Conservation (phyloP, 2,113 vertebrate species). For the Abramis brama region DNA sequence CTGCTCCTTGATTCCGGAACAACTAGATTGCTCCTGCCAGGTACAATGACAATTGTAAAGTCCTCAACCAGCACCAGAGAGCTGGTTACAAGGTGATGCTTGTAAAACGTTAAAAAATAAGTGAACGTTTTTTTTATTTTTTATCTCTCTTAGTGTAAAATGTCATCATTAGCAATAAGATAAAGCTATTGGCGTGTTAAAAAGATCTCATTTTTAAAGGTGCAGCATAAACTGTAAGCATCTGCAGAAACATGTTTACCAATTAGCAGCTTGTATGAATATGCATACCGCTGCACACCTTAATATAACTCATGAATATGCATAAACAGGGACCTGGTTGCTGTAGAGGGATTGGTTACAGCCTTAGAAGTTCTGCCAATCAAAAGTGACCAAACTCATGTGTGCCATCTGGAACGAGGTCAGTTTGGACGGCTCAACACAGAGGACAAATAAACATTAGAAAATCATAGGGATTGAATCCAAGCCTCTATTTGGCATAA, state of each 20-base stretch:
- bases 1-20: constrained; percentile 7
- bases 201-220: background rate
- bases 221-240: constrained; percentile 40
- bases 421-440: constrained; percentile 25
- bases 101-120: background rate
- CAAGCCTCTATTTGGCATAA: constrained; percentile 12
- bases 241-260: constrained; percentile 54
- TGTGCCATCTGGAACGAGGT: constrained; percentile 59
- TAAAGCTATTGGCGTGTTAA: background rate
- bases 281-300: constrained; percentile 60
- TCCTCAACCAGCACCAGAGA: background rate
- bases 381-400: constrained; percentile 39
- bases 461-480: constrained; percentile 1
- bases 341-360: constrained; percentile 46
- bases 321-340: constrained; percentile 53
- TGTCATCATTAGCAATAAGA: background rate
- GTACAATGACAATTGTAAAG: background rate
- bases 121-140: too few relatives aligned
- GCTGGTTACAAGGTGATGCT: background rate
- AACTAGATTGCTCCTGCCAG: background rate
- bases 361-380: constrained; percentile 48
- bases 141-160: background rate
- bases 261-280: constrained; percentile 61
- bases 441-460: constrained; percentile 32
- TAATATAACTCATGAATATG: constrained; percentile 60